Conservation (phyloP, 2,797 vertebrate genomes). For the Micrastur ruficollis region DNA sequence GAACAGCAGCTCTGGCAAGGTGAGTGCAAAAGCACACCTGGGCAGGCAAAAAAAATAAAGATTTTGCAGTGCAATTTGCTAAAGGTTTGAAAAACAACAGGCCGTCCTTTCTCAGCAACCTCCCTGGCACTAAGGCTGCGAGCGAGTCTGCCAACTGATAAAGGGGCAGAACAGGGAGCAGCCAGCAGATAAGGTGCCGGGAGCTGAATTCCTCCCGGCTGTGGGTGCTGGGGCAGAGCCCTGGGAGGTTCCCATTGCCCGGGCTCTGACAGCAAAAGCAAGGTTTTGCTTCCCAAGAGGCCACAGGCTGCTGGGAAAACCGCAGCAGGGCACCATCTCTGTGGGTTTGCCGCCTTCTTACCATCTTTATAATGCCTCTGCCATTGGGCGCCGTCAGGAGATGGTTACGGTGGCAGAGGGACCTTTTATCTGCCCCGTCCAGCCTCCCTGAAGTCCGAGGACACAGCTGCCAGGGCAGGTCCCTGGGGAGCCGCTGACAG, state of each 20-base stretch:
- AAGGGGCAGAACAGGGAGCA: not conserved
- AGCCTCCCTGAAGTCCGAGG: not conserved
- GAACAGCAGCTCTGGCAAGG: too few species aligned
- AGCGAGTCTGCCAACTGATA: not conserved
- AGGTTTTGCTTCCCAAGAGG: not conserved
- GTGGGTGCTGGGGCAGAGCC: not conserved
- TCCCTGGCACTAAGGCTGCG: not conserved
- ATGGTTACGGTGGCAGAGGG: not conserved
- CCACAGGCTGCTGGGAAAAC: not conserved
- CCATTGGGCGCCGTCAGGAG: accelerated
- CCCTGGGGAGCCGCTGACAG: not conserved
- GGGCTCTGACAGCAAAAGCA: not conserved
- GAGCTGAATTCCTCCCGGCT: not conserved
- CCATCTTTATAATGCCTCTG: not conserved
- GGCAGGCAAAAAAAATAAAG: not conserved
- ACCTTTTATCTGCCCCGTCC: not conserved
- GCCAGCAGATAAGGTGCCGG: not conserved
- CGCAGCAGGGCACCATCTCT: not conserved
- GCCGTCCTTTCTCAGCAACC: not conserved
- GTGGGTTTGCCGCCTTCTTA: not conserved
- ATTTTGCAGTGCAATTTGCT: not conserved
- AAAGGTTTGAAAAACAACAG: not conserved
- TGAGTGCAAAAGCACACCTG: not conserved
- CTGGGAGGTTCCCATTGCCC: not conserved
- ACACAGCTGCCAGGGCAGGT: not conserved